Base-by-base conservation (phyloP, 1,140 invertebrate genomes). In the Fopius arisanus region DNA sequence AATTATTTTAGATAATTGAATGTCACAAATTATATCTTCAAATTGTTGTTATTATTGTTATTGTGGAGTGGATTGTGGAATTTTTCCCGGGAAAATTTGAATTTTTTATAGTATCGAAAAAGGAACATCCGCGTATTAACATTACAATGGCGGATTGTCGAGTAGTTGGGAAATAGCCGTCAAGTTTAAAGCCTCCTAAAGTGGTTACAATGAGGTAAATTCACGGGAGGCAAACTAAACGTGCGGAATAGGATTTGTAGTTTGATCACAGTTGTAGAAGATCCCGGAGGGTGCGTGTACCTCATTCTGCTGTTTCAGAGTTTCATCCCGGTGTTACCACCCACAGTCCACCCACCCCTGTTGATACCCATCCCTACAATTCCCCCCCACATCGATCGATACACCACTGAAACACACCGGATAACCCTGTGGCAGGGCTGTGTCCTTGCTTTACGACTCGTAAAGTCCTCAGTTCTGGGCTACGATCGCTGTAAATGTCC, bases 151-250 rank as follows among this genome's bases (percentile, higher is more conserved):
- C 14, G 43, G 7, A 48, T 59, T 59, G 23, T 19, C 43, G 16
- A 59, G 54, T 59, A 28, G 3, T 23, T 26, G 19, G 21, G 54
- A 28, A 59, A 59, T 59, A 59, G 54, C 54, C 54, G 54, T 59
- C 54, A 59, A 59, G 54, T 59, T 59, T 59, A 59, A 59, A 59
- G 54, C 54, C 54, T 28, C 54, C 54, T 59, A 59, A 59, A 59
- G 54, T 59, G 54, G 54, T 59, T 59, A 59, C 54, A 59, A 59
- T 59, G 54, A 59, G 54, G 54, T 59, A 59, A 26, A 59, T 59
- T 59, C 54, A 59, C 19, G 54, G 9, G 54, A 26, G 54, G 54
- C 54, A 59, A 59, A 59, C 54, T 59, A 59, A 59, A 59, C 23
- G 54, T 28, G 23, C 21, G 10, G 54, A 59, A 59, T 59, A 59